Conservation (phyloP, 1,140 invertebrate genomes). For the Nephotettix cincticeps region DNA sequence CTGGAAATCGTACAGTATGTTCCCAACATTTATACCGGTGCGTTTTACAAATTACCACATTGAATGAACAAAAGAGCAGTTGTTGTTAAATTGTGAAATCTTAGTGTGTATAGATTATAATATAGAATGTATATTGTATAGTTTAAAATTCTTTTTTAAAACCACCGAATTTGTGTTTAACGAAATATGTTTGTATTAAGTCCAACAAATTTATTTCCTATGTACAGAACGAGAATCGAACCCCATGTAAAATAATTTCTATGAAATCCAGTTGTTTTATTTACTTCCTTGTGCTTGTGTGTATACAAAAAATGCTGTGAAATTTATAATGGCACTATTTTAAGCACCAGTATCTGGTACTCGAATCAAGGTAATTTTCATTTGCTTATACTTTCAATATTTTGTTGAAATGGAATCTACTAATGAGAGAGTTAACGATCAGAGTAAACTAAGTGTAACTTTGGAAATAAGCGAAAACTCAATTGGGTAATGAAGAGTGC, state of each 20-base stretch:
- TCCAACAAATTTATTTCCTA: conserved; percentile 10
- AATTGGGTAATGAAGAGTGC: too few relatives aligned
- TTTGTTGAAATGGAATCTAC: too few relatives aligned
- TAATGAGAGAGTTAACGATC: too few relatives aligned
- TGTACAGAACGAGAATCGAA: conserved; percentile 4
- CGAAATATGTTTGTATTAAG: conserved; percentile 12
- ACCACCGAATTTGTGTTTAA: neutral
- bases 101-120: neutral
- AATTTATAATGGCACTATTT: too few relatives aligned
- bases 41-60: neutral
- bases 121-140: conserved; percentile 8
- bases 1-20: too few relatives aligned
- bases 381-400: too few relatives aligned
- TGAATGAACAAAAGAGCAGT: neutral
- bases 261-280: neutral
- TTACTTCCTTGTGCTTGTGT: neutral
- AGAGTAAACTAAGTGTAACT: too few relatives aligned
- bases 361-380: too few relatives aligned
- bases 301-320: too few relatives aligned
- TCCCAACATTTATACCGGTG: too few relatives aligned
- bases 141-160: conserved; percentile 5
- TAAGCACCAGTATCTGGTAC: too few relatives aligned
- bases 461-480: too few relatives aligned
- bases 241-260: conserved; percentile 8
- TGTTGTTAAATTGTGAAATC: neutral